Evolutionary conservation across 1,140 invertebrate species (phyloP), one percentile per base, ranked within the genome.

Genomic region (Batillaria attramentaria): DNA sequence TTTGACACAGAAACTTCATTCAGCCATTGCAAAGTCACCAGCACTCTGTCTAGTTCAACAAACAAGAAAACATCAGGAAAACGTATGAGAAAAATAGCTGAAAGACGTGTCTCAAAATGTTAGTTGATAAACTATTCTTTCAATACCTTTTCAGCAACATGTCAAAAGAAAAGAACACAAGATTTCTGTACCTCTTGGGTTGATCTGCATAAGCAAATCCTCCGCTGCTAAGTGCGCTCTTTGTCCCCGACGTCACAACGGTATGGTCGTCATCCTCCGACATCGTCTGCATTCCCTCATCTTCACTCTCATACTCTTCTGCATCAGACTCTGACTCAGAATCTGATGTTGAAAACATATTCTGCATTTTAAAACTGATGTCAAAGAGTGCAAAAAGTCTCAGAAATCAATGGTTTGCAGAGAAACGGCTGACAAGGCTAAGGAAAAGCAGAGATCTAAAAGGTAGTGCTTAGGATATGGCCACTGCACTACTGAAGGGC

Each of bases 271-370:
- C 76, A 31, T 62, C 50, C 5, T 83, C 72, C 3, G 73, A 75
- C 1, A 62, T 18, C 4, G 54, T 62, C 20, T 75, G 72, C 35
- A 60, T 73, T 20, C 79, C 82, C 5, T 81, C 81, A 13, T 82
- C 78, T 2, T 77, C 69, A 2, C 83, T 82, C n/a, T 77, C 79
- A 39, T 78, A 66, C 10, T 85, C 81, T 3, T 79, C 82, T 13
- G 78, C 77, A 28, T 84, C 82, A 77, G 74, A 76, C 37, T 80
- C 80, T 33, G 73, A 73, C 46, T 84, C 82, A 54, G 68, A 68
- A 24, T 83, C 84, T 73, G 68, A 79, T 16, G 42, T 78, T 81
- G 62, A 33, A 80, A 77, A 54, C 24, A 43, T n/a, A 60, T 20
- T 35, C 13, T 42, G n/a, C 1, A 24, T 28, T 6, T 8, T 10